A percentile compares a stretch with the other conserved stretches of the same genome.
Conservation (phyloP, 2,888 invertebrate species). For the Elysia crispata region DNA sequence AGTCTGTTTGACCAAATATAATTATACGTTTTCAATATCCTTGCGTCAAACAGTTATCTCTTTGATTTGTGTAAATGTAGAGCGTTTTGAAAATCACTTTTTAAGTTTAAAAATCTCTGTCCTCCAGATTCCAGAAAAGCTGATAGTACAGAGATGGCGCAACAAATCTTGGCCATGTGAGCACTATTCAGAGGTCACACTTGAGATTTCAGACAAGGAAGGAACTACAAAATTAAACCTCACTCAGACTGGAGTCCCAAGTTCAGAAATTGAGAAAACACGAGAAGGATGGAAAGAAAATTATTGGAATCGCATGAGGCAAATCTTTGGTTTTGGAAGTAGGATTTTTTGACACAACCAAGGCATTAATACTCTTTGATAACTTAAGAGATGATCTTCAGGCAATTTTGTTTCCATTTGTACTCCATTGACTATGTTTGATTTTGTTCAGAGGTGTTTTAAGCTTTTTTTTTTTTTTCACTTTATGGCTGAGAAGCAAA, state of each 20-base stretch:
- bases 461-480: no score
- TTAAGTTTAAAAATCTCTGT: background rate
- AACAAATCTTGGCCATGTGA: conserved; percentile 95
- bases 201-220: conserved; percentile 90
- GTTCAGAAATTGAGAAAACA: conserved; percentile 85
- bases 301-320: conserved; percentile 96
- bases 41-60: no score
- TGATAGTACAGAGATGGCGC: conserved; percentile 93
- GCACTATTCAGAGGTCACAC: conserved; percentile 92
- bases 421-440: no score
- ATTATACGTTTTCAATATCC: no score
- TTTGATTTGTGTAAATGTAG: no score
- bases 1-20: no score
- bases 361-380: no score
- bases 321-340: conserved; percentile 91
- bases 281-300: conserved; percentile 68
- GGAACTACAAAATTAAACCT: conserved; percentile 91
- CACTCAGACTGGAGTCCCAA: conserved; percentile 90
- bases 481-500: no score
- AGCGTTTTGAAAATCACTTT: no score
- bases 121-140: conserved; percentile 84
- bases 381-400: no score
- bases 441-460: no score
- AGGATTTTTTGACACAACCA: conserved; percentile 73
- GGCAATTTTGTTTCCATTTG: no score